Conservation (phyloP, 1,140 invertebrate genomes). For the Pseudomyrmex flavicornis region DNA sequence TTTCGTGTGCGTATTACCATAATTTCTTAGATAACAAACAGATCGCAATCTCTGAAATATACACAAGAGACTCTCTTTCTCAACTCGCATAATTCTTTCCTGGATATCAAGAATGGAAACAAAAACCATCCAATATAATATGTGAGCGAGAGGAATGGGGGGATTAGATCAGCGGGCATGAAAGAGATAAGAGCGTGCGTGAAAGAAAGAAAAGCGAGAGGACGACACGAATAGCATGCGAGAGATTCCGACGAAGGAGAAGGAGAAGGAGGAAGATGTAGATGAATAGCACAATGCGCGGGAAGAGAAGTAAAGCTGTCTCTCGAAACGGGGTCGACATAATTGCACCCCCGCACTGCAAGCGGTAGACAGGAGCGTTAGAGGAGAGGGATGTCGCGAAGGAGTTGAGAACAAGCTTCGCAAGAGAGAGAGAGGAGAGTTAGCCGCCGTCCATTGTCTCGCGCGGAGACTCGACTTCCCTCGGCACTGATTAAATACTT, state of each 20-base stretch:
- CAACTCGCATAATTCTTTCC: not conserved
- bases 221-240: not conserved
- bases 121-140: conserved; percentile 7
- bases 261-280: conserved; percentile 4
- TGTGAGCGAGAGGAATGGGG: not conserved
- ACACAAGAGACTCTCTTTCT: not conserved
- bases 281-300: conserved; percentile 21
- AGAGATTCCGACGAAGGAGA: conserved; percentile 2
- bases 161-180: not conserved
- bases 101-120: not conserved
- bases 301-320: conserved; percentile 65
- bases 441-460: conserved; percentile 82
- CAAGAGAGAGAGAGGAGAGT: conserved; percentile 53
- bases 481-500: conserved; percentile 84
- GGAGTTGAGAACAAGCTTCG: conserved; percentile 4
- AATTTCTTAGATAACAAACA: conserved; percentile 23
- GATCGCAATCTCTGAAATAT: not conserved
- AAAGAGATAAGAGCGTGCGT: not conserved
- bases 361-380: conserved; percentile 21
- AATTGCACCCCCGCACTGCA: conserved; percentile 69
- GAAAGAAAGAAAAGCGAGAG: not conserved
- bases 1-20: not conserved
- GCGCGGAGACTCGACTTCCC: conserved; percentile 74
- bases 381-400: conserved; percentile 10
- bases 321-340: conserved; percentile 75